These are phyloP conservation scores for Sweltsa coloradensis DNA, from an alignment of 1,140 invertebrate genomes.

Conservation along the genomic window DNA sequence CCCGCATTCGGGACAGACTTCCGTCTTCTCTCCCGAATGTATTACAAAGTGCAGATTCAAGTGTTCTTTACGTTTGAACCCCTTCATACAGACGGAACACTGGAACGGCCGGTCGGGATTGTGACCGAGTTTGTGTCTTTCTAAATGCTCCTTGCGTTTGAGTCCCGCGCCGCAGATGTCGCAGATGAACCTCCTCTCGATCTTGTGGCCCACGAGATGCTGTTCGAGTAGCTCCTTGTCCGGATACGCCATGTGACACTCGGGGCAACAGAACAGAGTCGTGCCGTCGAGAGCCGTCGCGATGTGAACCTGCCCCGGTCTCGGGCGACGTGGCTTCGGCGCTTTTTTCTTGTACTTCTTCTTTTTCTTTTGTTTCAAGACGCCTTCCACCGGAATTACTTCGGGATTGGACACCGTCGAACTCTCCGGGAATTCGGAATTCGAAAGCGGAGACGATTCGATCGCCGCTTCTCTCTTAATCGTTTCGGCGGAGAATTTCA, in stretches of 20 bases:
- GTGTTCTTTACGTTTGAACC: conserved; percentile 69
- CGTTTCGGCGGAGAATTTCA: conserved; percentile 43
- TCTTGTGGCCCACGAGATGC: conserved; percentile 61
- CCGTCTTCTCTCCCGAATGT: conserved; percentile 68
- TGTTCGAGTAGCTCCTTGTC: conserved; percentile 63
- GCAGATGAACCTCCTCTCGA: conserved; percentile 52
- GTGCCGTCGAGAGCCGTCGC: conserved; percentile 57
- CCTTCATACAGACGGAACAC: conserved; percentile 60
- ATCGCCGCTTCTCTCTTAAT: conserved; percentile 37
- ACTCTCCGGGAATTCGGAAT: conserved; percentile 1
- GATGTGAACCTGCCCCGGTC: conserved; percentile 57
- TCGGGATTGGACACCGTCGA: conserved; percentile 25
- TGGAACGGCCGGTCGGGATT: conserved; percentile 66
- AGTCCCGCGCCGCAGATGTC: conserved; percentile 49
- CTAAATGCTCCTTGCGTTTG: conserved; percentile 67
- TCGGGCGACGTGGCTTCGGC: conserved; percentile 55
- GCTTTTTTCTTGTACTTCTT: conserved; percentile 70
- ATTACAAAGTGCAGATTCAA: conserved; percentile 67
- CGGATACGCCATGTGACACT: conserved; percentile 66
- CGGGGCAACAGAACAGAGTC: conserved; percentile 60
- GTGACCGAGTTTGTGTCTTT: conserved; percentile 63
- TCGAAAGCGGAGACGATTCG: conserved; percentile 33
- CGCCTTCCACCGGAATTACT: conserved; percentile 31
- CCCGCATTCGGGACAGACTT: conserved; percentile 54
- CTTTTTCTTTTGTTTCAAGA: conserved; percentile 49